Percentiles rank a stretch among this genome's conserved stretches.
These are phyloP conservation scores for Torymus aiolomorphi DNA, from an alignment of 2,888 invertebrate genomes.

Conservation along the genomic window DNA sequence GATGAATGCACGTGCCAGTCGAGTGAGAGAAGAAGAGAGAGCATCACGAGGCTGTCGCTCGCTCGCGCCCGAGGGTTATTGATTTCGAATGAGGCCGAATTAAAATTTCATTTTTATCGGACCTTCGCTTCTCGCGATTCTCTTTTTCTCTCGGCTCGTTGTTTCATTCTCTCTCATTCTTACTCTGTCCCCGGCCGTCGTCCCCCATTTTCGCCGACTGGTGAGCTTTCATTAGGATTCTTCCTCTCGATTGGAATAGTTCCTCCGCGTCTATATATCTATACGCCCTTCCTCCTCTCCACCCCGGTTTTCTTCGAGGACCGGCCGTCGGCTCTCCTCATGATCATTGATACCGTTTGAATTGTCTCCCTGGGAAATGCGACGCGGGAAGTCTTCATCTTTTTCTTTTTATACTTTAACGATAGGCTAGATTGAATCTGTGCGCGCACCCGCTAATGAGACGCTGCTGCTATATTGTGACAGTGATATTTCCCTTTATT, in stretches of 20 bases:
- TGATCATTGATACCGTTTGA: background rate
- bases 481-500: too few species aligned
- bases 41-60: background rate
- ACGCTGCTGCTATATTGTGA: too few species aligned
- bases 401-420: too few species aligned
- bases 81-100: slow-evolving; percentile 40
- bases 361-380: background rate
- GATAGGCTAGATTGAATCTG: too few species aligned
- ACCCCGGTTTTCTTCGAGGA: too few species aligned
- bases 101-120: slow-evolving; percentile 41
- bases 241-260: background rate
- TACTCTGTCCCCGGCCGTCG: too few species aligned
- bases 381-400: too few species aligned
- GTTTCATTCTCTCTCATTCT: too few species aligned
- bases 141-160: background rate
- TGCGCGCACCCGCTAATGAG: too few species aligned
- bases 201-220: too few species aligned
- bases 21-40: too few species aligned
- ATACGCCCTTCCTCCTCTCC: background rate
- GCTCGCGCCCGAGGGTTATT: slow-evolving; percentile 19
- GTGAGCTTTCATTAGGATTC: slow-evolving; percentile 11
- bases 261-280: background rate
- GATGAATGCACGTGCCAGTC: background rate
- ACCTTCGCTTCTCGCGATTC: background rate
- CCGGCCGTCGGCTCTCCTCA: too few species aligned